These are phyloP conservation scores for Eucidaris tribuloides DNA, from an alignment of 35 echinoderm and acorn worm genomes.

Conservation along the genomic window DNA sequence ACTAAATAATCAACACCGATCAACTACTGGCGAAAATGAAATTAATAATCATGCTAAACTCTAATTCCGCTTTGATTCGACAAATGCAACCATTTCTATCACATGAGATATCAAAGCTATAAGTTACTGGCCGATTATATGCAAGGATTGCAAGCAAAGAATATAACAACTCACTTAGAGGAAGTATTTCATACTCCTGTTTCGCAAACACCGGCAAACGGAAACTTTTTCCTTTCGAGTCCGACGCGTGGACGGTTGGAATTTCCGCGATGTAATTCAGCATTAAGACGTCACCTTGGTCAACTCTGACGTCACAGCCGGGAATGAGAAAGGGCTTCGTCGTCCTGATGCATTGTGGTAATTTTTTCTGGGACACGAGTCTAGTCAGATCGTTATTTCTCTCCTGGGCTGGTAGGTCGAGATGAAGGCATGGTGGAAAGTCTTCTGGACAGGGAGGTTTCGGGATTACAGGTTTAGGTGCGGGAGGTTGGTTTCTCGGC, in stretches of 20 bases:
- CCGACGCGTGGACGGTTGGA: neutral
- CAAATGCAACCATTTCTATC: too few species aligned
- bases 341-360: neutral
- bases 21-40: too few species aligned
- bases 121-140: too few species aligned
- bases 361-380: neutral
- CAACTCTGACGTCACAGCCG: neutral
- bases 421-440: neutral
- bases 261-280: neutral
- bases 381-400: neutral
- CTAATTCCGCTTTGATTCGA: too few species aligned
- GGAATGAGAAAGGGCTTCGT: neutral
- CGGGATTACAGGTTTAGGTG: too few species aligned
- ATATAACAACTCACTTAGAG: neutral
- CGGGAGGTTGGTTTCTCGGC: too few species aligned
- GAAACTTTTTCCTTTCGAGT: neutral
- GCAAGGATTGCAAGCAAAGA: too few species aligned
- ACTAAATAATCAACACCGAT: too few species aligned
- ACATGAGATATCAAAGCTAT: too few species aligned
- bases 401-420: neutral
- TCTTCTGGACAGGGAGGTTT: too few species aligned
- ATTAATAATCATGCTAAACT: too few species aligned
- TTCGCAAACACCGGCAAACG: neutral
- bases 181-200: conserved; percentile 6
- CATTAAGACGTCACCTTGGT: neutral